Conservation (phyloP, 2,797 vertebrate genomes). For the Acropternis orthonyx region DNA sequence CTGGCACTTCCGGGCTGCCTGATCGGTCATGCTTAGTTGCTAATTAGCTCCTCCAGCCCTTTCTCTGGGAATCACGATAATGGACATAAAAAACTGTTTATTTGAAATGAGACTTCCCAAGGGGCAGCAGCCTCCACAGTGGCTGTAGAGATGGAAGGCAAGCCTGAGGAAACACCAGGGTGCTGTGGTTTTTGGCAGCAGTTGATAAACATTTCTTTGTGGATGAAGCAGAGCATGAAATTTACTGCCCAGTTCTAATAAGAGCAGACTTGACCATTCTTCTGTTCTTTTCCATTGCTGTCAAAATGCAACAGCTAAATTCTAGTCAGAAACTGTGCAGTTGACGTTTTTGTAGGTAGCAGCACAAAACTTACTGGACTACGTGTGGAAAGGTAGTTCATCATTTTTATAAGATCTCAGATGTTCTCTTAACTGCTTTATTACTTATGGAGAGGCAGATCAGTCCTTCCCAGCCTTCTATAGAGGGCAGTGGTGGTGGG, state of each 20-base stretch:
- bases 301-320: conserved; percentile 42
- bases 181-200: conserved; percentile 71
- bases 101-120: conserved; percentile 48
- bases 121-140: conserved; percentile 55
- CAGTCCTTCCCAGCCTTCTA: not conserved
- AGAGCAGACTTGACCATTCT: conserved; percentile 52
- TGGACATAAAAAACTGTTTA: conserved; percentile 58
- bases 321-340: not conserved
- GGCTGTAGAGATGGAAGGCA: conserved; percentile 60
- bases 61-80: conserved; percentile 33
- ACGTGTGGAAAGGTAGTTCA: not conserved
- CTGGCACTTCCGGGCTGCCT: not conserved
- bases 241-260: conserved; percentile 58
- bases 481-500: not conserved
- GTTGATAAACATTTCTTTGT: conserved; percentile 64
- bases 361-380: not conserved
- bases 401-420: conserved; percentile 2
- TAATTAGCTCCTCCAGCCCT: conserved; percentile 29
- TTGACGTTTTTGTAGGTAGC: not conserved
- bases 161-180: conserved; percentile 54
- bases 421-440: not conserved
- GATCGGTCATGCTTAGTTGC: not conserved
- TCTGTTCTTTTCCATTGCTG: conserved; percentile 24
- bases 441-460: not conserved
- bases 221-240: conserved; percentile 50